phyloP scores from a whole-genome alignment of 2,113 vertebrate genomes.

The Mormoops blainvillei region DNA sequence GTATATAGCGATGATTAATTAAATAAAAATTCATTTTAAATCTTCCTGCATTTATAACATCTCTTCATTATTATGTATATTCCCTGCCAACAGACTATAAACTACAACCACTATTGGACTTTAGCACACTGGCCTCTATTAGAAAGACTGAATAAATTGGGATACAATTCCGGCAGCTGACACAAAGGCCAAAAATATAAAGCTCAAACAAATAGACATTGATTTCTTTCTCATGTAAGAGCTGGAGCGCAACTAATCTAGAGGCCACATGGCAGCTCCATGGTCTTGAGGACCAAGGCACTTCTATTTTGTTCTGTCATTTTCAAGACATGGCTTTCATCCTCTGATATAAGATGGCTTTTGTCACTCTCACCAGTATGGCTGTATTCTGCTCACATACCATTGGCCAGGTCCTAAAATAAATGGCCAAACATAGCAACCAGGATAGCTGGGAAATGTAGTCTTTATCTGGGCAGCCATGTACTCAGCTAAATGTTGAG shows the following conservation, averaged over 20 bases:
- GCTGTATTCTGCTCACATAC: neutral
- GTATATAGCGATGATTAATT: neutral
- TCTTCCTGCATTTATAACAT: neutral
- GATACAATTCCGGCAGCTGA: neutral
- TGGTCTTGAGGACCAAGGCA: neutral
- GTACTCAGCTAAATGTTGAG: neutral
- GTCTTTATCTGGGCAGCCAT: neutral
- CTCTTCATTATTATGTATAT: neutral
- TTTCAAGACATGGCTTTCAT: neutral
- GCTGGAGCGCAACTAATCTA: neutral
- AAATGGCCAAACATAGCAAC: neutral
- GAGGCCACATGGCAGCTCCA: neutral
- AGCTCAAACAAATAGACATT: neutral
- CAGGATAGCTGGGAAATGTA: slow-evolving; percentile 1
- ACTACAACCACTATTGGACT: neutral
- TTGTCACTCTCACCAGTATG: neutral
- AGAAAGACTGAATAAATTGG: neutral
- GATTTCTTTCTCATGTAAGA: neutral
- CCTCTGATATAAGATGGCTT: neutral
- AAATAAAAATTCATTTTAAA: neutral
- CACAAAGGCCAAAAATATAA: neutral
- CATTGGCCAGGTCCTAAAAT: neutral
- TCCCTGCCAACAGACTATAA: slow-evolving; percentile 2
- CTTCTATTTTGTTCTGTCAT: neutral
- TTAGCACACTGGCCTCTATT: neutral